Evolutionary conservation across 92 coral and sea anemone genomes (phyloP).

Genomic region (Micromussa lordhowensis): DNA sequence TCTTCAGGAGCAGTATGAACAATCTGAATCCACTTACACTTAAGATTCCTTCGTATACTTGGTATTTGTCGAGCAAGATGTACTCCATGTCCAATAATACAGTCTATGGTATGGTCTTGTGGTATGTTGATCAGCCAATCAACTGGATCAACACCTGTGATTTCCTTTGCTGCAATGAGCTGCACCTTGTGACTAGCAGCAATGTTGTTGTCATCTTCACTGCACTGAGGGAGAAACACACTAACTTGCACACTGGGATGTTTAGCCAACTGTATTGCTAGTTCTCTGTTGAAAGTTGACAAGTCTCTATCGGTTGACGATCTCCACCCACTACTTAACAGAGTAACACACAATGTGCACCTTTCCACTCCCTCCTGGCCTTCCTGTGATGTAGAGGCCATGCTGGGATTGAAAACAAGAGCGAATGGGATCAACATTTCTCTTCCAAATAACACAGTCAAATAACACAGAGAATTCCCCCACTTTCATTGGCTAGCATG

Average conservation of each 20-base stretch:
- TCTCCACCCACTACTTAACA: background rate
- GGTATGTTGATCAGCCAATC: background rate
- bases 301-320: background rate
- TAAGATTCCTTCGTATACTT: background rate
- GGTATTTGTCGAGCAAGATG: background rate
- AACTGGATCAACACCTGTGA: background rate
- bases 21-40: background rate
- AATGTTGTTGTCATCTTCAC: background rate
- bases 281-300: background rate
- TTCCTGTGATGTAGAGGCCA: background rate
- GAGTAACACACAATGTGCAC: background rate
- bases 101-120: background rate
- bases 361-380: background rate
- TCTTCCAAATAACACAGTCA: no score
- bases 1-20: background rate
- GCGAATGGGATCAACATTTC: no score
- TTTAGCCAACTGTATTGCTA: background rate
- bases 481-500: no score
- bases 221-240: background rate
- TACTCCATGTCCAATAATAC: background rate
- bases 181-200: background rate
- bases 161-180: background rate
- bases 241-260: background rate
- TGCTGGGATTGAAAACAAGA: background rate
- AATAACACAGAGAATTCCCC: no score